These are phyloP conservation scores for Cyanoliseus patagonus DNA, from an alignment of 2,113 vertebrate species.

Conservation along the genomic window DNA sequence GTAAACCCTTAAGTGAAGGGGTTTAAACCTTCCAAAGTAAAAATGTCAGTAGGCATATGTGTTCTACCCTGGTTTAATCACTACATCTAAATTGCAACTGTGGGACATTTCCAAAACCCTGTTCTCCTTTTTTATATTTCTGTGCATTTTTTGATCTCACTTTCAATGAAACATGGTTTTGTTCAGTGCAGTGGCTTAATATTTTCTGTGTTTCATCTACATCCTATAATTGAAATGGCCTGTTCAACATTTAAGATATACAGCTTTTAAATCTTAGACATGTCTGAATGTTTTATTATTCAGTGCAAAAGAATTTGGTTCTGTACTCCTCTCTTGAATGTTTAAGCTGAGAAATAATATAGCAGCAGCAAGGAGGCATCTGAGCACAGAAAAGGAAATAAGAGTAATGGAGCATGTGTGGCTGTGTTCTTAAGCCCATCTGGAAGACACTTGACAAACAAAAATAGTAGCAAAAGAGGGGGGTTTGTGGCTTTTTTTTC, in stretches of 20 bases:
- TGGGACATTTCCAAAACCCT: background rate
- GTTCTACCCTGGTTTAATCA: background rate
- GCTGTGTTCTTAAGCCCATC: background rate
- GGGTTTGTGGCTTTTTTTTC: rapidly evolving
- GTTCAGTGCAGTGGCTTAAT: background rate
- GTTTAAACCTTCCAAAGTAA: background rate
- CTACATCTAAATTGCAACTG: background rate
- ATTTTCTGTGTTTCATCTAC: background rate
- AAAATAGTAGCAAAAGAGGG: background rate
- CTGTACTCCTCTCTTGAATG: background rate
- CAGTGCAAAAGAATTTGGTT: background rate
- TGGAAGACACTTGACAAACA: background rate
- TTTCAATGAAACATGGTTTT: background rate
- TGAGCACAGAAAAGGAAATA: background rate
- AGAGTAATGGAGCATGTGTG: background rate
- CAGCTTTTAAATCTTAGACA: background rate
- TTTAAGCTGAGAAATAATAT: background rate
- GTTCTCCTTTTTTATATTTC: background rate
- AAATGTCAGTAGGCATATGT: background rate
- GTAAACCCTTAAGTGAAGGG: background rate
- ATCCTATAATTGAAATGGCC: background rate
- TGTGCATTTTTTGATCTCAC: background rate
- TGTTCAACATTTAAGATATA: background rate
- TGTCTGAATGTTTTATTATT: background rate
- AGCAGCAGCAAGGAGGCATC: background rate